A percentile compares a stretch with the other conserved stretches of the same genome.
Evolutionary conservation across 1,140 invertebrate species (phyloP).

Genomic region (Idris sp.): DNA sequence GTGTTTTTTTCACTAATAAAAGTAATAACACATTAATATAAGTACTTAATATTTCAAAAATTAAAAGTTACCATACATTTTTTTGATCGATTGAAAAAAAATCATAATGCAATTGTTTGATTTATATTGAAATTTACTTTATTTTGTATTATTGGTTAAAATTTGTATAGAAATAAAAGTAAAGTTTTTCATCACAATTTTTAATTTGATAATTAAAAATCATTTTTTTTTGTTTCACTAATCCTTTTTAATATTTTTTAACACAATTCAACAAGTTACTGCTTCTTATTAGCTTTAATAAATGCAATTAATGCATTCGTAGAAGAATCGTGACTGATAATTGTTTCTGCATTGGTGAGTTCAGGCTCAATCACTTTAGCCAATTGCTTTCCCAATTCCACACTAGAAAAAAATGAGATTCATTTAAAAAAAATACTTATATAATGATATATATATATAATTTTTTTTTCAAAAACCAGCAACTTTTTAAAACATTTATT

Average conservation of each 20-base stretch:
- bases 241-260: conserved; percentile 10
- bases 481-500: no score
- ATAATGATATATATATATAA: background rate
- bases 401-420: conserved; percentile 82
- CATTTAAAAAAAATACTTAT: conserved; percentile 24
- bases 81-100: no score
- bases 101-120: no score
- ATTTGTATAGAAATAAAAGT: conserved; percentile 13
- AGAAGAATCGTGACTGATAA: conserved; percentile 86
- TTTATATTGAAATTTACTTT: conserved; percentile 3
- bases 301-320: conserved; percentile 92
- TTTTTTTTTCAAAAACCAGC: background rate
- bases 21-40: no score
- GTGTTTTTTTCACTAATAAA: no score
- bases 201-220: background rate
- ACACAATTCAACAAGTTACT: conserved; percentile 27
- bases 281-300: conserved; percentile 81
- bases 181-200: background rate
- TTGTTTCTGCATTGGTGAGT: conserved; percentile 82
- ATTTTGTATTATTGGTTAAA: background rate
- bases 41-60: no score
- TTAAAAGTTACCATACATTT: no score
- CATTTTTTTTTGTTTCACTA: background rate
- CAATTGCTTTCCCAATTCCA: conserved; percentile 98
- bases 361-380: conserved; percentile 98